Percentiles rank a stretch among this genome's conserved stretches.
Evolutionary conservation across 2,888 invertebrate genomes (phyloP).

Genomic region (Anoplius nigerrimus): DNA sequence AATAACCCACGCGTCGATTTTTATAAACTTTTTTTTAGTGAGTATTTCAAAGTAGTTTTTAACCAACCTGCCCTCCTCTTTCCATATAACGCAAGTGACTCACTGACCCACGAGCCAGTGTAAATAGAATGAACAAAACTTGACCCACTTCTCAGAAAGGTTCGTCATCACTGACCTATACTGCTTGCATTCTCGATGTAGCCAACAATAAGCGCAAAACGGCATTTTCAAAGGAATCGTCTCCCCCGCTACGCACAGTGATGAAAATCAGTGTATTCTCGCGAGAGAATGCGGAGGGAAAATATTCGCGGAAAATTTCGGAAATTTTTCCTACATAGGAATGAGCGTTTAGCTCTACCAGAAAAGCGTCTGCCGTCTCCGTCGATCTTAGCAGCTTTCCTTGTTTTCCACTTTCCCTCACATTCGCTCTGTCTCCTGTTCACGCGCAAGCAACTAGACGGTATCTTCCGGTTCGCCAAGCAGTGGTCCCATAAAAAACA

Average conservation of each 20-base stretch:
- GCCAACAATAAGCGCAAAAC: too few species aligned
- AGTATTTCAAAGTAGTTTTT: too few species aligned
- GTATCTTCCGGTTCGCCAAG: slow-evolving; percentile 51
- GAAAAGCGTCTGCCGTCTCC: not conserved
- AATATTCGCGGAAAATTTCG: not conserved
- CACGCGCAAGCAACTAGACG: slow-evolving; percentile 14
- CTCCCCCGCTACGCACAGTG: not conserved
- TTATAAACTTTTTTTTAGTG: too few species aligned
- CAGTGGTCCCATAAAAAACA: slow-evolving; percentile 52
- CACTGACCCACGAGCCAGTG: too few species aligned
- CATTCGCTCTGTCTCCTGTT: not conserved
- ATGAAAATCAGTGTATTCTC: not conserved
- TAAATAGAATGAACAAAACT: too few species aligned
- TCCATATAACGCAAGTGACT: too few species aligned
- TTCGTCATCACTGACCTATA: too few species aligned
- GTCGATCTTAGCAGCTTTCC: not conserved
- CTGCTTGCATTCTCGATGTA: too few species aligned
- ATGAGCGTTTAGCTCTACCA: not conserved
- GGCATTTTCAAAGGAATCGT: too few species aligned
- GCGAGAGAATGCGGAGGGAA: not conserved
- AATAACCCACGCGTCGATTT: too few species aligned
- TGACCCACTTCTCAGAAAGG: too few species aligned
- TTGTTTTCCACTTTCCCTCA: not conserved
- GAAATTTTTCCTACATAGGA: not conserved
- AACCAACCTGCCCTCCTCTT: too few species aligned